These are phyloP conservation scores for Tridacna gigas DNA, from an alignment of 2,888 invertebrate species.

Conservation along the genomic window DNA sequence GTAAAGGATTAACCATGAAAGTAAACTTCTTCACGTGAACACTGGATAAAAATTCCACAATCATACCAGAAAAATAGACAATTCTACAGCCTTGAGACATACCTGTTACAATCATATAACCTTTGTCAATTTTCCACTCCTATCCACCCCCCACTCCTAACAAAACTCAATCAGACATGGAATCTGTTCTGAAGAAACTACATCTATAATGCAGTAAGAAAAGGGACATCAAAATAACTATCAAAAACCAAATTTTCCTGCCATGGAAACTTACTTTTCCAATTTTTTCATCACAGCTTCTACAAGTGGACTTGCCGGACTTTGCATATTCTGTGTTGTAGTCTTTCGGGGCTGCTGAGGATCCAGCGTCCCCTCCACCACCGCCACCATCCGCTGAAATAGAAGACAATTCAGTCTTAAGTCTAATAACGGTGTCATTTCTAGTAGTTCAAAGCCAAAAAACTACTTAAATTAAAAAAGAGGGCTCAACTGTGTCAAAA, in stretches of 20 bases:
- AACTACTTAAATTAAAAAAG: too few species aligned
- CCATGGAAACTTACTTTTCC: constrained; percentile 88
- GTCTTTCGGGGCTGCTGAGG: constrained; percentile 41
- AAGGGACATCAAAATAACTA: background rate
- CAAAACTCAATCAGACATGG: background rate
- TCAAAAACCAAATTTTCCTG: background rate
- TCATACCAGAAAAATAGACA: too few species aligned
- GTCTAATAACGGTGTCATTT: too few species aligned
- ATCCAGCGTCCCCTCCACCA: constrained; percentile 51
- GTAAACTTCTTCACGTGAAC: too few species aligned
- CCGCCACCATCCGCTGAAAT: constrained; percentile 37
- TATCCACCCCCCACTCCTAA: too few species aligned
- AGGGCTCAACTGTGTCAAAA: too few species aligned
- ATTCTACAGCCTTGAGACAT: too few species aligned
- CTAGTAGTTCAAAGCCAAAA: too few species aligned
- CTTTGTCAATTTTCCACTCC: too few species aligned
- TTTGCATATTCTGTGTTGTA: constrained; percentile 92
- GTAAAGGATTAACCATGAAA: too few species aligned
- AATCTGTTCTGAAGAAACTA: background rate
- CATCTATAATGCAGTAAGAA: background rate
- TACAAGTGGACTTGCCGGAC: constrained; percentile 92
- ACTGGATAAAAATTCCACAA: too few species aligned
- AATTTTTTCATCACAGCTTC: constrained; percentile 94
- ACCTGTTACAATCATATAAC: too few species aligned
- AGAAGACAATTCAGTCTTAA: background rate